A percentile compares a stretch with the other conserved stretches of the same genome.
phyloP scores from a whole-genome alignment of 2,113 vertebrate genomes.

The Leuciscus idus region DNA sequence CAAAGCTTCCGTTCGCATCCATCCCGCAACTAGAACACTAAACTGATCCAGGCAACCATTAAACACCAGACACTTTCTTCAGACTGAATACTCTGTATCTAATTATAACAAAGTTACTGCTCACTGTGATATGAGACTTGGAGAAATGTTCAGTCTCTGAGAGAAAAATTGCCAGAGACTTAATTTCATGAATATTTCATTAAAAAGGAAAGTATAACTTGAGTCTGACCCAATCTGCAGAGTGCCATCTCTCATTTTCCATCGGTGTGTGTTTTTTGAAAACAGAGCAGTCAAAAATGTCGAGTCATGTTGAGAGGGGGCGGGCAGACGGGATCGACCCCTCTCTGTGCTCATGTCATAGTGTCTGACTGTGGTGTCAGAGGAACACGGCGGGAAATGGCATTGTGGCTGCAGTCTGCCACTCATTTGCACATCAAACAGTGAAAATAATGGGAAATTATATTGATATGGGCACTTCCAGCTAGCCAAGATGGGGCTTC shows the following conservation, averaged over 20 bases:
- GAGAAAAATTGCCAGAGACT: slow-evolving; percentile 30
- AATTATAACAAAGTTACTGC: slow-evolving; percentile 12
- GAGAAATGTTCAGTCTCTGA: slow-evolving; percentile 13
- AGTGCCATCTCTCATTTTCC: slow-evolving; percentile 58
- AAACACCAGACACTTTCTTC: slow-evolving; percentile 11
- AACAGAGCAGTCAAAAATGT: slow-evolving; percentile 66
- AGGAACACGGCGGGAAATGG: slow-evolving; percentile 22
- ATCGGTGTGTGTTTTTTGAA: slow-evolving; percentile 58
- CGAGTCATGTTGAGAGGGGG: slow-evolving; percentile 65
- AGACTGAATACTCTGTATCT: neutral
- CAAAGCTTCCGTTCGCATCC: neutral
- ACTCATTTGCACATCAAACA: slow-evolving; percentile 58
- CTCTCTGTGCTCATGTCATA: slow-evolving; percentile 59
- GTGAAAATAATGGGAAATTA: slow-evolving; percentile 29
- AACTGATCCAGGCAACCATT: slow-evolving; percentile 12
- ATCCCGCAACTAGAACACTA: neutral
- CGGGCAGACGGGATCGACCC: slow-evolving; percentile 51
- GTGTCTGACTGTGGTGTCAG: slow-evolving; percentile 61
- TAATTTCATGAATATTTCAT: slow-evolving; percentile 48
- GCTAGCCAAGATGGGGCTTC: neutral
- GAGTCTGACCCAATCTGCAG: slow-evolving; percentile 23
- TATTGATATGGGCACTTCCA: slow-evolving; percentile 35
- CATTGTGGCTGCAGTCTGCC: neutral
- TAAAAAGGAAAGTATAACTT: slow-evolving; percentile 55
- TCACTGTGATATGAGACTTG: slow-evolving; percentile 21